Evolutionary conservation across 2,888 invertebrate species (phyloP).

Genomic region (Odontomyia ornata): DNA sequence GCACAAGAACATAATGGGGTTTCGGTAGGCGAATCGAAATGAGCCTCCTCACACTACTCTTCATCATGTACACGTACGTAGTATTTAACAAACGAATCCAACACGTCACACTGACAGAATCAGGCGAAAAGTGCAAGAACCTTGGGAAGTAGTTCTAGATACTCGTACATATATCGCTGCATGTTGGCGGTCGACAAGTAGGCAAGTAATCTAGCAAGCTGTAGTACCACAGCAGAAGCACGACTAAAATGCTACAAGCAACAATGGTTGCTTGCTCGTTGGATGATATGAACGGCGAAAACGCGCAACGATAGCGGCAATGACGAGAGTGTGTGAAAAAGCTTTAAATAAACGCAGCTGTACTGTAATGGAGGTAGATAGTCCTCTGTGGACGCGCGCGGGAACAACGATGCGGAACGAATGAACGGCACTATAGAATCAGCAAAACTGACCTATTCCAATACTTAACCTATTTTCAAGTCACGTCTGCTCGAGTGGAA

Average conservation of each 20-base stretch:
- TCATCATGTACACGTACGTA: not conserved
- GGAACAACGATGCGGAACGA: not conserved
- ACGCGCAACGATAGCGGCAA: not conserved
- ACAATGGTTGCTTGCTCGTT: not conserved
- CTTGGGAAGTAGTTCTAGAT: slow-evolving; percentile 30
- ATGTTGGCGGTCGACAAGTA: not conserved
- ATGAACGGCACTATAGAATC: slow-evolving; percentile 23
- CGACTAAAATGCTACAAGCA: not conserved
- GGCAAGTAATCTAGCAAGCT: not conserved
- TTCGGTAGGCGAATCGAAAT: slow-evolving; percentile 8
- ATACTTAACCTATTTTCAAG: slow-evolving; percentile 42
- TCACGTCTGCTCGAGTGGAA: slow-evolving; percentile 33
- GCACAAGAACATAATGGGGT: not conserved
- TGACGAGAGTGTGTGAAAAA: slow-evolving; percentile 15
- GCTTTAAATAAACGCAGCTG: slow-evolving; percentile 13
- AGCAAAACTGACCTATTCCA: slow-evolving; percentile 45
- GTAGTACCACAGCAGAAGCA: not conserved
- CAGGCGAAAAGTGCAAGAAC: slow-evolving; percentile 43
- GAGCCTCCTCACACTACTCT: slow-evolving; percentile 15
- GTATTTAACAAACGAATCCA: not conserved
- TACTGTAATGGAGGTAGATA: not conserved
- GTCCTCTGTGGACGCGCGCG: not conserved
- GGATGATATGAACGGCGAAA: not conserved
- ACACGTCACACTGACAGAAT: slow-evolving; percentile 2
- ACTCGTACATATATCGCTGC: not conserved